phyloP scores from a whole-genome alignment of 2,113 vertebrate species.

The Catharus fuscescens region DNA sequence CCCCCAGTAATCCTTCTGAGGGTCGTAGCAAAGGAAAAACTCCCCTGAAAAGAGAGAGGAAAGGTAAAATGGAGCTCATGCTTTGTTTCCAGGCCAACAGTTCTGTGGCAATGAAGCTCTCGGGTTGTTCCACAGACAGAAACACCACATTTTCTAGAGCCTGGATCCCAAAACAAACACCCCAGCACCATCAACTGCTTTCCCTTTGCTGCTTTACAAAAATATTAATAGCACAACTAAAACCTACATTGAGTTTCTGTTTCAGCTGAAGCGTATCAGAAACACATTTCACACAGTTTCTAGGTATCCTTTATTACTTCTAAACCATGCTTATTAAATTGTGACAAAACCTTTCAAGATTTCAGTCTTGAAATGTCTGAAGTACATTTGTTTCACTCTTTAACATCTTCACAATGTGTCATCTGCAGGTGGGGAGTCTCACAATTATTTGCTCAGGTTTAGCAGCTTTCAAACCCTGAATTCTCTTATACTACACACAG shows the following conservation, averaged over 20 bases:
- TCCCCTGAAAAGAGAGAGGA: slow-evolving; percentile 82
- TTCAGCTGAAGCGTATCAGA: background rate
- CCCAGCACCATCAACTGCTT: background rate
- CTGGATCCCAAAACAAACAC: background rate
- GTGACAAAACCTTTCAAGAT: background rate
- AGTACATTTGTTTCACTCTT: background rate
- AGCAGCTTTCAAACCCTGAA: background rate
- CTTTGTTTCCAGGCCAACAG: background rate
- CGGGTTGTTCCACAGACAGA: background rate
- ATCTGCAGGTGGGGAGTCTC: background rate
- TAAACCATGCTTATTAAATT: background rate
- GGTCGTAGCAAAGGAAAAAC: slow-evolving; percentile 97
- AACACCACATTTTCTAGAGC: background rate
- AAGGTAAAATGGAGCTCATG: background rate
- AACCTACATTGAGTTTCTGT: background rate
- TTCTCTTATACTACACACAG: background rate
- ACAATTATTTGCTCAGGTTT: background rate
- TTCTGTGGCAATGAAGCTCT: background rate
- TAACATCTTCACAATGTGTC: background rate
- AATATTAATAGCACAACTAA: background rate
- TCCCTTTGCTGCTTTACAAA: background rate
- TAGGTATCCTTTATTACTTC: background rate
- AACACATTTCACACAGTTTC: background rate
- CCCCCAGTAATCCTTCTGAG: slow-evolving; percentile 96
- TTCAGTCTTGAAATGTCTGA: background rate